Base-by-base conservation (phyloP, 2,888 invertebrate genomes). In the Xestoiulus laeticollis region DNA sequence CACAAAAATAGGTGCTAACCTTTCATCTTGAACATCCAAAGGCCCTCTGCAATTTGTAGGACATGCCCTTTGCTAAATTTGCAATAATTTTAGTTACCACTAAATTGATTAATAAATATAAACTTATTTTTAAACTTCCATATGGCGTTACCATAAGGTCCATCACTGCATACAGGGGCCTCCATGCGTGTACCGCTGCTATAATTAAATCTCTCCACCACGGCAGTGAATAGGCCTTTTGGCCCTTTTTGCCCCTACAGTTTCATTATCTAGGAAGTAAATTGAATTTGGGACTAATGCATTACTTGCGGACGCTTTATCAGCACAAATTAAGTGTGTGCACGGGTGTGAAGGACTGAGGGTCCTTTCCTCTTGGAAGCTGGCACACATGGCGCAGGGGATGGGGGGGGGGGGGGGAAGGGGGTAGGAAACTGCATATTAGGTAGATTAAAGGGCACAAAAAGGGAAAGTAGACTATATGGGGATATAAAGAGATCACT, bases 271-370 rank as follows among this genome's bases (percentile, higher is more conserved):
- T 85, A 3, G n/a, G 12, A 22, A 85, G 43, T 26, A 85, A 85
- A 85, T 85, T 85, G 43, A 85, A 85, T 85, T 85, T 85, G 19
- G 84, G 22, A n/a, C 38, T 85, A 85, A 85, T 85, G 85, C 85
- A 38, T 85, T 85, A 22, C 22, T 84, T n/a, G 43, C 33, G 33
- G 30, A 8, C 33, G 22, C 43, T 38, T 44, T 85, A 44, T 85
- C 85, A 16, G 85, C 8, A 30, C 85, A 85, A 85, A 85, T 85
- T 85, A 85, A 85, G 38, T 38, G 85, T 5, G 30, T 10, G 43
- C 33, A 84, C 33, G 83, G 83, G 84, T 38, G 38, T 38, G 85
- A 22, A 44, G 22, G 85, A 43, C 44, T 38, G 1, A 26, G 38
- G 44, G 85, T 38, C 78, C 78, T 78, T 78, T 78, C 78, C 78